Evolutionary conservation across 1,140 invertebrate genomes (phyloP).

Genomic region (Solen grandis): DNA sequence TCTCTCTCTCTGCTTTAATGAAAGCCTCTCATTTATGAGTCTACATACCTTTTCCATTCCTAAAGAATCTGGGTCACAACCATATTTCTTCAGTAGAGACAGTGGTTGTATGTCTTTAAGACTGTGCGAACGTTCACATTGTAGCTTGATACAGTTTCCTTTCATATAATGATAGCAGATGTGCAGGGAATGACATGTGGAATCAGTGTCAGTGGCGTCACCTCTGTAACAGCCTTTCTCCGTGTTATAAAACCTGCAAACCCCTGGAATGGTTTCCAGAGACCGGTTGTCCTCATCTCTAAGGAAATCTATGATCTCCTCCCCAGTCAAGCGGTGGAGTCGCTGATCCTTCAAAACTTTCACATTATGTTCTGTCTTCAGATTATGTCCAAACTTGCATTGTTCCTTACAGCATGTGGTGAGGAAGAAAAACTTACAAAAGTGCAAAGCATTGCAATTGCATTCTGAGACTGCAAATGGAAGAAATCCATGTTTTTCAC

Average conservation of each 20-base stretch:
- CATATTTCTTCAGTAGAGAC: constrained; percentile 33
- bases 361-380: constrained; percentile 48
- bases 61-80: constrained; percentile 41
- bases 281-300: constrained; percentile 37
- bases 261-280: constrained; percentile 44
- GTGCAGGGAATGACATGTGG: constrained; percentile 35
- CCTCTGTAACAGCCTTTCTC: constrained; percentile 53
- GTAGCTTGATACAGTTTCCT: constrained; percentile 26
- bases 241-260: constrained; percentile 43
- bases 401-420: constrained; percentile 19
- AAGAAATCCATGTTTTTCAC: constrained; percentile 51
- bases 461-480: constrained; percentile 51
- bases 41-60: constrained; percentile 28
- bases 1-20: not conserved
- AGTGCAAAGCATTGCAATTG: constrained; percentile 43
- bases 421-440: constrained; percentile 51
- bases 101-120: constrained; percentile 39
- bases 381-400: constrained; percentile 53
- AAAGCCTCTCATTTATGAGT: not conserved
- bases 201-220: constrained; percentile 39
- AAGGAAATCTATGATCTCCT: constrained; percentile 37
- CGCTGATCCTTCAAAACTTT: constrained; percentile 20
- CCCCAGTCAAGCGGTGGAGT: constrained; percentile 39
- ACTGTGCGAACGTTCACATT: constrained; percentile 43
- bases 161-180: constrained; percentile 20